Base-by-base conservation (phyloP, 2,888 invertebrate genomes). In the Geophilus truncorum region DNA sequence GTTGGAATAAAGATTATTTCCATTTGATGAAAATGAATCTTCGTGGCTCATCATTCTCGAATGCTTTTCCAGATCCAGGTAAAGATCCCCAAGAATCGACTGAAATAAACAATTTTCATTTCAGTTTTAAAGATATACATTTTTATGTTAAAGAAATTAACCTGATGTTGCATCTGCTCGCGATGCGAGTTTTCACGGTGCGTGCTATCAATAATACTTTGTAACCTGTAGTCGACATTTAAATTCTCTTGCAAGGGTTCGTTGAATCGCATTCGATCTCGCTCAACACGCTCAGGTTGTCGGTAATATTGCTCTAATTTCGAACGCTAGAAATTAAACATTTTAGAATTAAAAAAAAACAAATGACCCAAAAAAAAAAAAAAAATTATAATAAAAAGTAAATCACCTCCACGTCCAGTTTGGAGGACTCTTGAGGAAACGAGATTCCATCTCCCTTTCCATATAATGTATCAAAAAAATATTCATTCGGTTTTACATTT, bases 261-360 rank as follows among this genome's bases (percentile, higher is more conserved):
- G 15, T 23, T 28, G 32, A n/a, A 62, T 62, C 79, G 34, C 30
- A 62, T 18, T 25, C 78, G 40, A 30, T 79, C 70, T 34, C 78
- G 32, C 36, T 79, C 57, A 28, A 79, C n/a, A 18, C 79, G 7
- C 36, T 80, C 81, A 81, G 23, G 10, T 21, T 40, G 62, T 51
- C 45, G 34, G 51, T 81, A 81, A 81, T 40, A 62, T 62, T 62
- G 62, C 7, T 30, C 81, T 15, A 70, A 21, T 36, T 79, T 79
- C 25, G 62, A 79, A 21, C 70, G 57, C 79, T 79, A 23, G 18
- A 51, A 51, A 21, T 45, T 45, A 15, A 45, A 45, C 5, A 1
- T 45, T 7, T 45, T 45, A 45, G 45, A 45, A 7, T 45, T 18
- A 45, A 45, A 45, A 45, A 9, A 9, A 12, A 9, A 6, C 9